A percentile compares a stretch with the other conserved stretches of the same genome.
These are phyloP conservation scores for Drosophila repleta DNA, from an alignment of 1,140 invertebrate species.

Conservation along the genomic window DNA sequence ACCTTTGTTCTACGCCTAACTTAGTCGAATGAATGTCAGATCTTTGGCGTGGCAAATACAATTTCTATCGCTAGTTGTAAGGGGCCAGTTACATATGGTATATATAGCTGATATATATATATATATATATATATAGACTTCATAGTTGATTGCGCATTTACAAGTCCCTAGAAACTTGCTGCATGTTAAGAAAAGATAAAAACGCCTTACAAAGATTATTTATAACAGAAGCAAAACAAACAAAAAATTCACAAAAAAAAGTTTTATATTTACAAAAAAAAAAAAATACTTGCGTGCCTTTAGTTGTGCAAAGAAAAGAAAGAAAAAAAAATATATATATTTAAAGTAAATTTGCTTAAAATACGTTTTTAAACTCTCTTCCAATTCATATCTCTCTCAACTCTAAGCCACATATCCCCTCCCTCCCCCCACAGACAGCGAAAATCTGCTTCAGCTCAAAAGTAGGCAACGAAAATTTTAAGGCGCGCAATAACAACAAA, in stretches of 20 bases:
- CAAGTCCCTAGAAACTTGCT: constrained; percentile 28
- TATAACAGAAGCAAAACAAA: constrained; percentile 27
- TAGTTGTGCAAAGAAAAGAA: constrained; percentile 5
- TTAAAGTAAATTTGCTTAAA: neutral
- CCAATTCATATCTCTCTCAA: constrained; percentile 2
- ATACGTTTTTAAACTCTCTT: too few species aligned
- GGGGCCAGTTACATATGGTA: constrained; percentile 15
- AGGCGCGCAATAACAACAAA: constrained; percentile 8
- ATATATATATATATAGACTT: constrained; percentile 25
- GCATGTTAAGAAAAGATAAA: constrained; percentile 29
- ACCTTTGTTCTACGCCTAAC: constrained; percentile 27
- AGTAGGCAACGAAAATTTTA: neutral
- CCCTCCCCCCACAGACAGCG: neutral
- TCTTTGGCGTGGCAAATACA: constrained; percentile 1
- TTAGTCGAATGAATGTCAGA: constrained; percentile 25
- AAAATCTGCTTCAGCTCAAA: constrained; percentile 7
- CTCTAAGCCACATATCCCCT: neutral
- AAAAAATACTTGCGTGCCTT: constrained; percentile 24
- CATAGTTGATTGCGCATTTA: constrained; percentile 33
- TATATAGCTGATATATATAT: constrained; percentile 14
- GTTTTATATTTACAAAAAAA: constrained; percentile 11
- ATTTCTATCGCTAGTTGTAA: constrained; percentile 40
- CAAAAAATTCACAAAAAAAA: constrained; percentile 12
- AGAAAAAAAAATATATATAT: neutral
- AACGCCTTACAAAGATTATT: constrained; percentile 54